phyloP scores from a whole-genome alignment of 1,140 invertebrate genomes.

The Tyrophagus putrescentiae region DNA sequence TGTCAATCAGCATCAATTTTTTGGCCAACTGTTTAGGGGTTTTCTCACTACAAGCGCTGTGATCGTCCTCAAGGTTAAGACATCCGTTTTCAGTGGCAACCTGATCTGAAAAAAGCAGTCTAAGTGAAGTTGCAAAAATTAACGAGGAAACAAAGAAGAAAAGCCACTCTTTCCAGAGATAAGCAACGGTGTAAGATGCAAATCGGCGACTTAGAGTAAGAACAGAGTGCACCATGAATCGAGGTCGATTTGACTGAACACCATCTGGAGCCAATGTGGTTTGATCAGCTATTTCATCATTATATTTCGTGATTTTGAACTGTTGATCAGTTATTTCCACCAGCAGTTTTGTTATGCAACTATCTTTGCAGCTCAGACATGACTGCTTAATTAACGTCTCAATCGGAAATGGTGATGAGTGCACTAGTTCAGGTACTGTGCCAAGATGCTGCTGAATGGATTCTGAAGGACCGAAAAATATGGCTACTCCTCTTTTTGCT shows the following conservation, averaged over 20 bases:
- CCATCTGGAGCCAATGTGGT: neutral
- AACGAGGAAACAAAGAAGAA: neutral
- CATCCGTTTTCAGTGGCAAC: neutral
- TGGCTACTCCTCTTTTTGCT: neutral
- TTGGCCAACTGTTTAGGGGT: neutral
- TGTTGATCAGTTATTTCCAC: neutral
- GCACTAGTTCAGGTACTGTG: neutral
- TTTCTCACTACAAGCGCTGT: neutral
- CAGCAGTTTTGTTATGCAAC: neutral
- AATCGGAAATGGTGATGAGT: neutral
- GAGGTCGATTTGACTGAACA: neutral
- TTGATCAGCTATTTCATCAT: neutral
- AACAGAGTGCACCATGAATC: neutral
- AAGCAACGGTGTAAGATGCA: neutral
- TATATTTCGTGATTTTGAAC: too few species aligned
- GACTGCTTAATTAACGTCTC: neutral
- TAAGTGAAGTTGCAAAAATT: neutral
- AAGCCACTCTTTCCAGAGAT: neutral
- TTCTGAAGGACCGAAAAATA: neutral
- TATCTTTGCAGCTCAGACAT: neutral
- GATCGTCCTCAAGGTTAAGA: constrained; percentile 3
- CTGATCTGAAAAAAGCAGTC: neutral
- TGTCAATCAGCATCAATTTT: neutral
- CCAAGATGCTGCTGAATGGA: neutral
- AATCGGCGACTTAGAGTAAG: neutral